Evolutionary conservation across 2,888 invertebrate species (phyloP), one percentile per base, ranked within the genome.

Genomic region (Gnatocerus cornutus): DNA sequence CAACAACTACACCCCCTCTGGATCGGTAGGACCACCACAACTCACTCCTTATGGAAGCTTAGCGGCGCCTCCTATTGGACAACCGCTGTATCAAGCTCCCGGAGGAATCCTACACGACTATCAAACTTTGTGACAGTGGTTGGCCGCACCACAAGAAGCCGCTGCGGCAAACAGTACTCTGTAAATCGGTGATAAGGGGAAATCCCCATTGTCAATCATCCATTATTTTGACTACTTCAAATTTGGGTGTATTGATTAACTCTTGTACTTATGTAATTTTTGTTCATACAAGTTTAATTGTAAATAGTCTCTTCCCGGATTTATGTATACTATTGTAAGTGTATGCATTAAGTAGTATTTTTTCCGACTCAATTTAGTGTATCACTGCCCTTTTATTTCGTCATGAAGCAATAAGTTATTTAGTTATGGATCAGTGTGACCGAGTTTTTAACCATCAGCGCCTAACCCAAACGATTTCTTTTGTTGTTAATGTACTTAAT

Each of bases 71-170:
- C 76, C 81, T 30, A 79, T 84, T 77, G 79, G 82, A 29, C 84
- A 84, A 73, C 80, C 83, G 9, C 73, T 84, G 65, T 84, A 85
- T 74, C 84, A 83, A 65, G 77, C 83, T 30, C 81, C 85, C 14
- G 82, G 82, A 10, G 82, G 83, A 37, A 80, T 84, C 52, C 76
- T 85, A 29, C 85, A 85, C 76, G 85, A 85, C 72, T 85, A 85
- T 67, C 85, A 85, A 76, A 82, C 85, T 9, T 85, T 85, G 85
- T 85, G 85, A 85, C 85, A 85, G 75, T 85, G 85, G 85, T 79
- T 85, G 68, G 74, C 77, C 33, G 71, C 69, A 16, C 79, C 77
- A 27, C 77, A 77, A 71, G 68, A 68, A 10, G 61, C 61, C 48
- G 39, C 48, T 21, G 41, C 56, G 27, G 12, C 56, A 13, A 61